phyloP scores from a whole-genome alignment of 92 coral and sea anemone genomes.

The Actinostola sp. region DNA sequence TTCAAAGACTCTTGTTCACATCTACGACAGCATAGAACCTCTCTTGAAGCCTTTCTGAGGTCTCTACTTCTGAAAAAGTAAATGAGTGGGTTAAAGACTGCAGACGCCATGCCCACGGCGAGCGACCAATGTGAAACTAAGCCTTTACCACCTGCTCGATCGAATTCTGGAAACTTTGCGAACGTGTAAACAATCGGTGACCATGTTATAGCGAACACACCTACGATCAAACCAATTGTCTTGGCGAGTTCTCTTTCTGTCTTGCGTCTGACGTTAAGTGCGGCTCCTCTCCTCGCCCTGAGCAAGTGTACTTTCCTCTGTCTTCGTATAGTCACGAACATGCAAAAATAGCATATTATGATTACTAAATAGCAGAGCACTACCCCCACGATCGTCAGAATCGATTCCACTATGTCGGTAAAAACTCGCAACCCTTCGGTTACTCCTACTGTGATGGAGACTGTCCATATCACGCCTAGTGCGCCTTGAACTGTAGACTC shows the following conservation, averaged over 20 bases:
- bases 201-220: conserved; percentile 5
- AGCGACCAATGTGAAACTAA: conserved; percentile 9
- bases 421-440: background rate
- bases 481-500: background rate
- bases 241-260: conserved; percentile 8
- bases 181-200: conserved; percentile 11
- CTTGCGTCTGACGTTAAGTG: background rate
- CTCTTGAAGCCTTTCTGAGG: background rate
- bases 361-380: background rate
- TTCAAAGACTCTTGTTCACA: background rate
- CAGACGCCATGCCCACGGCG: conserved; percentile 17
- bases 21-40: background rate
- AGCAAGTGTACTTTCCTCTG: conserved; percentile 4
- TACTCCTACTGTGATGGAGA: background rate
- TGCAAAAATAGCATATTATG: conserved; percentile 12
- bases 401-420: background rate
- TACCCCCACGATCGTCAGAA: background rate
- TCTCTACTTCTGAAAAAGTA: conserved; percentile 16
- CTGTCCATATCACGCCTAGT: background rate
- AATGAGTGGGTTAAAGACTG: conserved; percentile 12
- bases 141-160: conserved; percentile 6
- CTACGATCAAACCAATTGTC: conserved; percentile 5
- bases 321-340: background rate
- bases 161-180: background rate
- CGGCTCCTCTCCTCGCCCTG: background rate